Evolutionary conservation across 2,113 vertebrate genomes (phyloP), one percentile per base, ranked within the genome.

Genomic region (Prinia subflava): DNA sequence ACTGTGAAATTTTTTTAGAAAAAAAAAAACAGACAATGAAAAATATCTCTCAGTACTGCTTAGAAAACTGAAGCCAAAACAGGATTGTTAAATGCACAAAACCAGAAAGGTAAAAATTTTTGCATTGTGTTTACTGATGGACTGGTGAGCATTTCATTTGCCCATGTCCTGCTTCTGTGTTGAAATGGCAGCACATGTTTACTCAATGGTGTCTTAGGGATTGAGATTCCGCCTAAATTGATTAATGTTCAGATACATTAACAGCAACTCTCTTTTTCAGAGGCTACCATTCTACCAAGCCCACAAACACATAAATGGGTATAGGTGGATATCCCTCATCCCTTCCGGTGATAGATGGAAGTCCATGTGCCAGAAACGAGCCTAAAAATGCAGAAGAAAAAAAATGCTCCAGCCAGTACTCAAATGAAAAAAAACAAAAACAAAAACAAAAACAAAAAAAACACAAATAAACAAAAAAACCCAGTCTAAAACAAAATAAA

Each of bases 1-100:
- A 65, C 90, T 53, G 94, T 96, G 94, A 97, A 96, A 94, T 95
- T 94, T 95, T 94, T 87, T 92, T 88, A 93, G 85, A 69, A 85
- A 77, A 89, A 49, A 59, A 62, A 50, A 41, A 28, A 7, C 25
- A 85, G 44, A 53, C 53, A 41, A 21, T n/a, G 44, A 87, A 88
- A 84, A 92, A 56, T 44, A 59, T 53, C 56, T 77, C 31, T 70
- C 60, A 71, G 12, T 28, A 56, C 10, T 67, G 19, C 39, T 64
- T 52, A 27, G n/a, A 76, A 87, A 89, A 33, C 17, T 78, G 31
- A 77, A 75, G 50, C 42, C 8, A 74, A 91, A 92, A 23, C 2
- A 50, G 28, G 9, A 82, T n/a, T 46, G 5, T 31, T 67, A 68
- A 91, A 44, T n/a, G n/a, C 7, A 62, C n/a, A 80, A 46, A 68